Evolutionary conservation across 2,797 vertebrate genomes (phyloP), one percentile per base, ranked within the genome.

Genomic region (Cossypha niveicapilla): DNA sequence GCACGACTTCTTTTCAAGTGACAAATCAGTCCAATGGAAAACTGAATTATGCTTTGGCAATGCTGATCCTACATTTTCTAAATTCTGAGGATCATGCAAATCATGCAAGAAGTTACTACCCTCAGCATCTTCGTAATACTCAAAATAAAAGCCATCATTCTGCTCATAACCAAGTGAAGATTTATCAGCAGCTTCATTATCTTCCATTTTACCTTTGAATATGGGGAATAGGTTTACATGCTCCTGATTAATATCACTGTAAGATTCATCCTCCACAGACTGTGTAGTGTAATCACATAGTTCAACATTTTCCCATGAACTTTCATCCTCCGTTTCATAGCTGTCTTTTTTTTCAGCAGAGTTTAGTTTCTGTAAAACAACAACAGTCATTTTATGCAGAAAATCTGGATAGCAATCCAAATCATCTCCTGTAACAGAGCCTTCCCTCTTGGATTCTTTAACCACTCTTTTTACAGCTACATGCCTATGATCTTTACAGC

Each of bases 331-430:
- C 73, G 97, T 97, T 96, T 97, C 97, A 94, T 97, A 97, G 92
- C 97, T 97, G 96, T 97, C 97, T 96, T 97, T 98, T 95, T 98
- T 98, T 96, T 98, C 98, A 92, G 98, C 97, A 93, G 98, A 98
- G 97, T 98, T 97, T 96, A 98, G 97, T 97, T 98, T 98, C 86
- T 98, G 98, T 97, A 99, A 98, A 97, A 99, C 96, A 97, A 98
- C 97, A 97, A 98, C 97, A 88, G 99, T 98, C 96, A 98, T 98
- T 97, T 98, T 98, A 97, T 98, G 98, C 92, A 98, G 97, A 96
- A 98, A 98, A 97, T 98, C 98, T 95, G 98, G 98, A 97, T 97
- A 98, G 87, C 98, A 98, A 96, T 98, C 98, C 96, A 98, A 97
- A 95, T 97, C 79, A 97, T 97, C 97, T 96, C 97, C 97, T 94